phyloP scores from a whole-genome alignment of 2,113 vertebrate genomes.

The Paralichthys olivaceus region DNA sequence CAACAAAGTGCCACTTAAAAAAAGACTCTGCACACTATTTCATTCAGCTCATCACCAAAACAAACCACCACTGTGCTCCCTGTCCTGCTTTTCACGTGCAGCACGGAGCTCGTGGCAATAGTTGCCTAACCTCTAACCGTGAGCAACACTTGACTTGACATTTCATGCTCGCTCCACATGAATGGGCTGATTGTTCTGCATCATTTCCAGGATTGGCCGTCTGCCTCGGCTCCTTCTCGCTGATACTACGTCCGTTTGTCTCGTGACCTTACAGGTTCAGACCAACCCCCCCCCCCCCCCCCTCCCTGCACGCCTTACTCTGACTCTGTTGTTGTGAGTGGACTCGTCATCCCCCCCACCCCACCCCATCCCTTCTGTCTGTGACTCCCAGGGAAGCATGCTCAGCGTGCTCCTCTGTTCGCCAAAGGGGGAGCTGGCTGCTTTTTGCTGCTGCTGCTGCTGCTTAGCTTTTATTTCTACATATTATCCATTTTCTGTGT shows the following conservation, averaged over 20 bases:
- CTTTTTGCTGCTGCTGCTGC: conserved; percentile 33
- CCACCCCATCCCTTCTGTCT: conserved; percentile 10
- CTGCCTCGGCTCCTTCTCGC: conserved; percentile 44
- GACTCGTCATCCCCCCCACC: conserved; percentile 43
- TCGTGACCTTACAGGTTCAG: conserved; percentile 74
- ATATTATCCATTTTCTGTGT: conserved; percentile 28
- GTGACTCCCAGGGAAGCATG: conserved; percentile 64
- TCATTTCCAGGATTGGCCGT: conserved; percentile 56
- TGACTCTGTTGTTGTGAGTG: conserved; percentile 61
- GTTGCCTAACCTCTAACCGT: conserved; percentile 68
- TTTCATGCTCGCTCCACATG: conserved; percentile 67
- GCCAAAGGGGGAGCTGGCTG: conserved; percentile 65
- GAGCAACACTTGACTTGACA: conserved; percentile 70
- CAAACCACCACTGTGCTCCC: conserved; percentile 34
- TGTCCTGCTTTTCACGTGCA: conserved; percentile 23
- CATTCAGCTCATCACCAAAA: conserved; percentile 34
- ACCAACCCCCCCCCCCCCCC: conserved; percentile 33
- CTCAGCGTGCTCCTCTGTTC: conserved; percentile 53
- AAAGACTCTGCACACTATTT: not conserved
- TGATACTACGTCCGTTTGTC: conserved; percentile 58
- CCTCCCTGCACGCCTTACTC: conserved; percentile 44
- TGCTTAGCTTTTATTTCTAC: conserved; percentile 60
- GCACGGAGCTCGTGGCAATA: conserved; percentile 39
- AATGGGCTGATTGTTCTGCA: conserved; percentile 73
- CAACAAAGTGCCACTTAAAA: not conserved